Evolutionary conservation across 2,113 vertebrate species (phyloP).

Genomic region (Arizona elegans): DNA sequence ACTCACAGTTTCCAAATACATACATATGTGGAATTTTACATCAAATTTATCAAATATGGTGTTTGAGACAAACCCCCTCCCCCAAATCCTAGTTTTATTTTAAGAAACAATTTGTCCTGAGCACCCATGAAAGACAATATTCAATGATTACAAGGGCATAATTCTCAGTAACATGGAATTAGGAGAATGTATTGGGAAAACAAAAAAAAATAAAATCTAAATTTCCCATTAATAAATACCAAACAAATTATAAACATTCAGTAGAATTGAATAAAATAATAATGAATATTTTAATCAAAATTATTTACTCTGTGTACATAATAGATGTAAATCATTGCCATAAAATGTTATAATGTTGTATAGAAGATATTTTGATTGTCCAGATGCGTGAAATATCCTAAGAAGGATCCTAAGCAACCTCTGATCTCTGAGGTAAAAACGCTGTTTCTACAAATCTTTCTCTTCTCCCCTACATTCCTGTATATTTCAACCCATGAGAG

Average conservation of each 20-base stretch:
- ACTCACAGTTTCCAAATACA: background rate
- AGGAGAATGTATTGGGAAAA: background rate
- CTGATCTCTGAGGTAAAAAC: background rate
- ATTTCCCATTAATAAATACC: background rate
- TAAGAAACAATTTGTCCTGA: background rate
- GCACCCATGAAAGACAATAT: background rate
- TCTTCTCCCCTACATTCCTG: background rate
- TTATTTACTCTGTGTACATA: background rate
- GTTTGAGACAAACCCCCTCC: background rate
- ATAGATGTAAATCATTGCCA: background rate
- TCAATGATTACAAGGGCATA: background rate
- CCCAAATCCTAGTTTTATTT: background rate
- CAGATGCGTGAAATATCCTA: background rate
- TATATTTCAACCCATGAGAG: background rate
- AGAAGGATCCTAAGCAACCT: background rate
- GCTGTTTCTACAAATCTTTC: background rate
- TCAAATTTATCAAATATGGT: background rate
- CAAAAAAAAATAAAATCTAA: background rate
- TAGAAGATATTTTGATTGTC: background rate
- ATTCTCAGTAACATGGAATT: background rate
- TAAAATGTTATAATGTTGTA: background rate
- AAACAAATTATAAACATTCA: background rate
- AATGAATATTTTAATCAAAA: background rate
- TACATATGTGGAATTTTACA: background rate
- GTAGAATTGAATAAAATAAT: background rate